Percentiles rank a stretch among this genome's conserved stretches.
Conservation (phyloP, 2,888 invertebrate genomes). For the Chalcosyrphus nemorum region DNA sequence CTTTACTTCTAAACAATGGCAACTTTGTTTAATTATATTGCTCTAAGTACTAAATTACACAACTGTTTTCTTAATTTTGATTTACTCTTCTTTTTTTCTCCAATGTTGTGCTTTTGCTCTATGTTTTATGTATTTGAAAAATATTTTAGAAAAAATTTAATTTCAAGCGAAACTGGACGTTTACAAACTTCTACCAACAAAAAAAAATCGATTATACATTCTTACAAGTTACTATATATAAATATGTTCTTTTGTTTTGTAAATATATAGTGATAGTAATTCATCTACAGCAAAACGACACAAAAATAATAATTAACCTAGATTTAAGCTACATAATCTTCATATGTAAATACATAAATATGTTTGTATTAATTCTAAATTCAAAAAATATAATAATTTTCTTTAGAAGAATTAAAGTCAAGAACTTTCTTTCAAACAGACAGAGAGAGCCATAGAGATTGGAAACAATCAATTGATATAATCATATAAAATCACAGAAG, state of each 20-base stretch:
- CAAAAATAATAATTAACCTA: conserved; percentile 34
- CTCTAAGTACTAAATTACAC: conserved; percentile 39
- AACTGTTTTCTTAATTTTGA: conserved; percentile 10
- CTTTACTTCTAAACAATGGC: conserved; percentile 30
- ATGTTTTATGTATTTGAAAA: conserved; percentile 4
- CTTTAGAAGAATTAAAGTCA: conserved; percentile 33
- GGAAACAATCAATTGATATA: conserved; percentile 46
- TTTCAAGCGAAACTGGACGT: conserved; percentile 52
- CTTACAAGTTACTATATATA: conserved; percentile 46
- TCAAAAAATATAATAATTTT: background rate
- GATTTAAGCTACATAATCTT: conserved; percentile 27
- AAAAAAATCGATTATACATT: background rate
- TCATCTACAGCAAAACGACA: conserved; percentile 41
- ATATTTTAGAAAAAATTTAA: background rate
- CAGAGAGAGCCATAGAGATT: too few relatives aligned
- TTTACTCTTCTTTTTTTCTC: background rate
- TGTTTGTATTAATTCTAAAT: conserved; percentile 4
- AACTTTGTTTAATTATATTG: background rate
- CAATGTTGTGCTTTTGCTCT: conserved; percentile 3
- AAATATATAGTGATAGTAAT: conserved; percentile 46
- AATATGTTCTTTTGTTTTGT: conserved; percentile 52
- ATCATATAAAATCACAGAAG: conserved; percentile 65
- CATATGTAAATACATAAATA: conserved; percentile 38
- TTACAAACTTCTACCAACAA: conserved; percentile 32
- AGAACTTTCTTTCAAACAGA: conserved; percentile 26